Evolutionary conservation across 2,888 invertebrate species (phyloP).

Genomic region (Nomada hirtipes): DNA sequence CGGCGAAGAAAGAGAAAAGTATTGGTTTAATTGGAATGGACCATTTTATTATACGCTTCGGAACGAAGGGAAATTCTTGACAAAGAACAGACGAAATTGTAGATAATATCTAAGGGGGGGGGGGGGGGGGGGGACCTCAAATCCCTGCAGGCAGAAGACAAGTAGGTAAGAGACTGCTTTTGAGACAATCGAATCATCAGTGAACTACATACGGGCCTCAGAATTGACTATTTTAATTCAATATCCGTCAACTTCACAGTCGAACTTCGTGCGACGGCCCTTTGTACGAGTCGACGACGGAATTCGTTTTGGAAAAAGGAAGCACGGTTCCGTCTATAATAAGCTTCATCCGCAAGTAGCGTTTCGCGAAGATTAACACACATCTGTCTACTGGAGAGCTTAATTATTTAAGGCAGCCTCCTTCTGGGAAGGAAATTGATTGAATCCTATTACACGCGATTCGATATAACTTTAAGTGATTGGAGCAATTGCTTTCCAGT

Average conservation of each 20-base stretch:
- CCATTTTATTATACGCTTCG: too few species aligned
- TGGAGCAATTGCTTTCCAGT: too few species aligned
- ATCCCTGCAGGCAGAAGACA: too few species aligned
- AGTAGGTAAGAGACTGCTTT: slow-evolving; percentile 13
- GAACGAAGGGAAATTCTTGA: too few species aligned
- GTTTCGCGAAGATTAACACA: slow-evolving; percentile 3
- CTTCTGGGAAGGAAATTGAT: background rate
- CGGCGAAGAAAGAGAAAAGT: background rate
- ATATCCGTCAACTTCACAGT: slow-evolving; percentile 54
- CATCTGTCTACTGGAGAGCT: too few species aligned
- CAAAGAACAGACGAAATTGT: too few species aligned
- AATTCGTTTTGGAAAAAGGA: background rate
- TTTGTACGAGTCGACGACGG: too few species aligned
- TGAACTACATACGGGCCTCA: slow-evolving; percentile 50
- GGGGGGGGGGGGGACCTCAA: too few species aligned
- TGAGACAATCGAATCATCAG: slow-evolving; percentile 49
- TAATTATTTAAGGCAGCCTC: background rate
- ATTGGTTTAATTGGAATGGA: background rate
- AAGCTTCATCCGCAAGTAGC: background rate
- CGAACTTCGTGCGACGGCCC: slow-evolving; percentile 6
- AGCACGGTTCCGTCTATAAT: background rate
- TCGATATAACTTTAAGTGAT: background rate
- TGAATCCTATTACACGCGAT: background rate
- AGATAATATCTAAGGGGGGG: too few species aligned
- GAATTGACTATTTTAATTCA: slow-evolving; percentile 65